These are phyloP conservation scores for Diadophis punctatus DNA, from an alignment of 2,113 vertebrate genomes.

Conservation along the genomic window DNA sequence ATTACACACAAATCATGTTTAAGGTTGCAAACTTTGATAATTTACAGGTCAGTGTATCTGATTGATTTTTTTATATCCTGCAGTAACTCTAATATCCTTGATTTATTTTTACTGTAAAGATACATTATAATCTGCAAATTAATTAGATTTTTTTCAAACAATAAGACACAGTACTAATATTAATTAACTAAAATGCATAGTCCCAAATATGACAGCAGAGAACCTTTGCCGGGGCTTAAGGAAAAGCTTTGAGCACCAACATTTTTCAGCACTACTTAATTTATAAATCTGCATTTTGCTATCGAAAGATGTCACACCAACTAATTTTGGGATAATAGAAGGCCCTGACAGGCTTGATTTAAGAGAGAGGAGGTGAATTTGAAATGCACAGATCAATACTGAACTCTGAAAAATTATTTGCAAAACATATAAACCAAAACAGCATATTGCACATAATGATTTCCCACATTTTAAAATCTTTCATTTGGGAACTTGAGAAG, in stretches of 20 bases:
- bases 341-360: background rate
- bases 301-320: background rate
- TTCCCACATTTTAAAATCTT: background rate
- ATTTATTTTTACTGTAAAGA: slow-evolving; percentile 60
- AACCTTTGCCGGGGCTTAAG: slow-evolving; percentile 14
- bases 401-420: background rate
- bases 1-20: slow-evolving; percentile 19
- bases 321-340: background rate
- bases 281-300: slow-evolving; percentile 14
- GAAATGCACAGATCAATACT: background rate
- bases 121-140: slow-evolving; percentile 54
- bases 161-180: slow-evolving; percentile 24
- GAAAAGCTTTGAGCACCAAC: background rate
- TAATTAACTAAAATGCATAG: slow-evolving; percentile 40
- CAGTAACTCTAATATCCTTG: slow-evolving; percentile 54
- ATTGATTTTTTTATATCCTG: slow-evolving; percentile 42
- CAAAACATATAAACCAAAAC: background rate
- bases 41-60: slow-evolving; percentile 34
- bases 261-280: background rate
- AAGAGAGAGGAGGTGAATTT: background rate
- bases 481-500: background rate
- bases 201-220: slow-evolving; percentile 12
- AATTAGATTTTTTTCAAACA: slow-evolving; percentile 36
- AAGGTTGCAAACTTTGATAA: slow-evolving; percentile 47
- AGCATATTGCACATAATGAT: background rate